A percentile compares a stretch with the other conserved stretches of the same genome.
phyloP scores from a whole-genome alignment of 1,140 invertebrate genomes.

The Zelostemma sp. region DNA sequence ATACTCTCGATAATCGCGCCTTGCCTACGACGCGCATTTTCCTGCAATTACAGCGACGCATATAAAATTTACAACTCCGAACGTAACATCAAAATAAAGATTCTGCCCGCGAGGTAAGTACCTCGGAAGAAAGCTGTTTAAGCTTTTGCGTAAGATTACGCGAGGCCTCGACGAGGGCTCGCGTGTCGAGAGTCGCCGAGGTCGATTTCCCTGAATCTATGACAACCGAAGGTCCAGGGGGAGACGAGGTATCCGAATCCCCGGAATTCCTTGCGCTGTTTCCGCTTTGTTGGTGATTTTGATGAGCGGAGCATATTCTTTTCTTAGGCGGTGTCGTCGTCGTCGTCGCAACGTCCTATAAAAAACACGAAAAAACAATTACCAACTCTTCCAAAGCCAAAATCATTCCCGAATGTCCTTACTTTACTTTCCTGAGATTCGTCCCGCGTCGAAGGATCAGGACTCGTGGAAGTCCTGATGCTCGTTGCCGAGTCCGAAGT shows the following conservation, averaged over 20 bases:
- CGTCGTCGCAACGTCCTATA: constrained; percentile 25
- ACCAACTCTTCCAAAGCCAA: no score
- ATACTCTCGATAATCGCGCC: constrained; percentile 93
- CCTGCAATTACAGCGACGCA: no score
- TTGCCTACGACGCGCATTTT: constrained; percentile 70
- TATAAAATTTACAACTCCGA: no score
- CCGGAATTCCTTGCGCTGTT: constrained; percentile 35
- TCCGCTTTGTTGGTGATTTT: constrained; percentile 43
- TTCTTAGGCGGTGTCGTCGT: constrained; percentile 55
- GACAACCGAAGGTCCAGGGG: constrained; percentile 50
- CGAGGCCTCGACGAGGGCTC: constrained; percentile 87
- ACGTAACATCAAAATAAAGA: no score
- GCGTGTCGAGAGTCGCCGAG: constrained; percentile 74
- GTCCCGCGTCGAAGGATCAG: constrained; percentile 8
- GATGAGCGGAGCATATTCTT: constrained; percentile 56
- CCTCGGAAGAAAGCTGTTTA: constrained; percentile 90
- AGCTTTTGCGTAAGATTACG: constrained; percentile 92
- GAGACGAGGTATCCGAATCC: constrained; percentile 24
- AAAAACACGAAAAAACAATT: neutral
- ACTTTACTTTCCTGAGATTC: neutral
- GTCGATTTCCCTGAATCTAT: constrained; percentile 75
- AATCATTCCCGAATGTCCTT: no score
- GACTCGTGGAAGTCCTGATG: constrained; percentile 26
- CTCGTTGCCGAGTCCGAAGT: no score
- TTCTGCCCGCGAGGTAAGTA: no score